Conservation (phyloP, 2,113 vertebrate species). For the Myanophis thanlyinensis region DNA sequence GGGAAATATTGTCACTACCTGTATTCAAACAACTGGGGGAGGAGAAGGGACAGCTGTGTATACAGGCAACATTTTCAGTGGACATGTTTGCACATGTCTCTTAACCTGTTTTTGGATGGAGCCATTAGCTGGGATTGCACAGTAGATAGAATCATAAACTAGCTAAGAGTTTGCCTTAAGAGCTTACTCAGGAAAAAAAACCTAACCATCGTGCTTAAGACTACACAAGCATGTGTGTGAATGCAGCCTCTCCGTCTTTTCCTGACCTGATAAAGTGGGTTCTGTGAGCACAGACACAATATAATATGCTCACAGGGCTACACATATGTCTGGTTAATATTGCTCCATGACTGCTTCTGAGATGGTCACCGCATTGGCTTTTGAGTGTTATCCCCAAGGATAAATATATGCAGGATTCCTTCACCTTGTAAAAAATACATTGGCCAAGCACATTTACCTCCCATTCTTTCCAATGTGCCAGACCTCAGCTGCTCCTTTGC, state of each 20-base stretch:
- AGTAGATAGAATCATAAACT: background rate
- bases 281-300: background rate
- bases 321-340: background rate
- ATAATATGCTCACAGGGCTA: background rate
- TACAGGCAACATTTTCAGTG: background rate
- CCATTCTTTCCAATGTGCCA: background rate
- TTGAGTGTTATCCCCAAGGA: background rate
- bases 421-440: background rate
- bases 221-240: background rate
- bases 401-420: background rate
- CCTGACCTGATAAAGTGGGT: background rate
- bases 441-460: background rate
- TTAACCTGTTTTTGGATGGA: background rate
- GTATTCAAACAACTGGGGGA: background rate
- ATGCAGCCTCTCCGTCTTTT: background rate
- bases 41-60: background rate
- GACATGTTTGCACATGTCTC: background rate
- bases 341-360: background rate
- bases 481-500: too few relatives aligned
- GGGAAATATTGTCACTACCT: background rate
- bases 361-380: background rate
- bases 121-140: background rate
- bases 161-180: background rate
- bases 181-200: background rate
- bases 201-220: background rate